phyloP scores from a whole-genome alignment of 1,140 invertebrate genomes.

The Phortica variegata region DNA sequence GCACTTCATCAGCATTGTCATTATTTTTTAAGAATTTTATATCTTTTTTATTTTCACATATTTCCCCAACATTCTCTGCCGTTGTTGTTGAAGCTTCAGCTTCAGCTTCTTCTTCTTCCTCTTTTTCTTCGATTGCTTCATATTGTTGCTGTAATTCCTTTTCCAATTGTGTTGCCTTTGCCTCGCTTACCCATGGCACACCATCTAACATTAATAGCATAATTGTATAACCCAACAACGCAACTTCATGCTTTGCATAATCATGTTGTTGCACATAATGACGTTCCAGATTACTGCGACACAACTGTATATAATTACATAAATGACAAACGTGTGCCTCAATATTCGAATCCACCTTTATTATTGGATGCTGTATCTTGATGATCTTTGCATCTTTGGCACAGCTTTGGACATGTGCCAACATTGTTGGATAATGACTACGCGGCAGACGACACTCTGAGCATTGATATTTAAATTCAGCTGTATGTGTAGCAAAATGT shows the following conservation, averaged over 20 bases:
- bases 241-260: not conserved
- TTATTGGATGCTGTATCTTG: constrained; percentile 6
- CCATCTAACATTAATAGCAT: not conserved
- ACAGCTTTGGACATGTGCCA: constrained; percentile 14
- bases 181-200: no score
- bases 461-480: constrained; percentile 65
- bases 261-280: constrained; percentile 61
- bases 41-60: no score
- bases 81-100: no score
- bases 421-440: not conserved
- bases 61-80: no score
- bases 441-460: constrained; percentile 53
- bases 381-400: not conserved
- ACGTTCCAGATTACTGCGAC: constrained; percentile 55
- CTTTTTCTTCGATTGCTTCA: no score
- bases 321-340: constrained; percentile 60
- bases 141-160: no score
- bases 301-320: constrained; percentile 66
- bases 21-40: no score
- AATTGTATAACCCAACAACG: constrained; percentile 12
- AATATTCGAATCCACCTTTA: not conserved
- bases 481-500: constrained; percentile 66
- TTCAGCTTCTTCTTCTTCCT: no score
- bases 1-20: no score
- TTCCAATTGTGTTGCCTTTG: no score